A percentile compares a stretch with the other conserved stretches of the same genome.
Evolutionary conservation across 2,113 vertebrate genomes (phyloP).

Genomic region (Archocentrus centrarchus): DNA sequence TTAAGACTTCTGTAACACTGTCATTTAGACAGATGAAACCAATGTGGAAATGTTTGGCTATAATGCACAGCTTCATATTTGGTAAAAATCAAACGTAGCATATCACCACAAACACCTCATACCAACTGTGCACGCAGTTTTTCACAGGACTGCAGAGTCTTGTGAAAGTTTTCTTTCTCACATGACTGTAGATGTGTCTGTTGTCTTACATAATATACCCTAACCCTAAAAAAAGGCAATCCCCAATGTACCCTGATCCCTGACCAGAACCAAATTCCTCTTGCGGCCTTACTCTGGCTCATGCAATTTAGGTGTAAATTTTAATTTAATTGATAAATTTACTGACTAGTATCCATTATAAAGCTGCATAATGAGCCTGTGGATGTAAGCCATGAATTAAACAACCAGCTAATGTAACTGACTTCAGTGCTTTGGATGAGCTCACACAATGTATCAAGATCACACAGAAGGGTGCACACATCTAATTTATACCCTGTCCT

Average conservation of each 20-base stretch:
- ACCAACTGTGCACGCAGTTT: neutral
- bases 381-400: neutral
- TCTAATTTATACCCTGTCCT: neutral
- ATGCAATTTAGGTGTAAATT: neutral
- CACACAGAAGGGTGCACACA: neutral
- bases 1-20: too few species aligned
- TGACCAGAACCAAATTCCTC: neutral
- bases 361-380: neutral
- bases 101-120: neutral
- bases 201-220: too few species aligned
- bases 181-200: neutral
- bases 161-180: neutral
- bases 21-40: too few species aligned
- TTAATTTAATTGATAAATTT: neutral
- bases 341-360: neutral
- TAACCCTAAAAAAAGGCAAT: neutral
- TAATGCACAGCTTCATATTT: neutral
- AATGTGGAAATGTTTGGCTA: neutral
- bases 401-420: neutral
- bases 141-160: neutral
- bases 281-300: neutral
- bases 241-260: neutral
- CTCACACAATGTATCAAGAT: neutral
- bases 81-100: neutral
- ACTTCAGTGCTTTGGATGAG: slow-evolving; percentile 10